A percentile compares a stretch with the other conserved stretches of the same genome.
These are phyloP conservation scores for Bursaphelenchus okinawaensis DNA, from an alignment of 2,888 invertebrate species.

Conservation along the genomic window DNA sequence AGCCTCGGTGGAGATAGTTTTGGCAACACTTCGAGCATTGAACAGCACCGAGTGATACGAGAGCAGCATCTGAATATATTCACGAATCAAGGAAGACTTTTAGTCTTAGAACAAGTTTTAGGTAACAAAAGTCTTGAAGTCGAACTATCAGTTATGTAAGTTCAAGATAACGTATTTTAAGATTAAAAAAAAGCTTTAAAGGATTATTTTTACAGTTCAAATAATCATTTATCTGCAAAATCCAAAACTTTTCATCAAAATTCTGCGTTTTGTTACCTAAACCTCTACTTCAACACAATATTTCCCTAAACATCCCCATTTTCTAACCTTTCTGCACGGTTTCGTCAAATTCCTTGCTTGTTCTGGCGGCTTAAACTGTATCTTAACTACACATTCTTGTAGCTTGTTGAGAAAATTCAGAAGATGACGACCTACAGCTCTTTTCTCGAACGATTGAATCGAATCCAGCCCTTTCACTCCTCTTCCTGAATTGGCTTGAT, in stretches of 20 bases:
- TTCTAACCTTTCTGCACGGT: not conserved
- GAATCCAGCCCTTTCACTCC: not conserved
- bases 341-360: not conserved
- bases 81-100: too few species aligned
- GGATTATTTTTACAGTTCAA: too few species aligned
- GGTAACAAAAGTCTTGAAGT: too few species aligned
- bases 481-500: not conserved
- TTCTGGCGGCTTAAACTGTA: not conserved
- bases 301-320: not conserved
- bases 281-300: not conserved
- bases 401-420: conserved; percentile 10
- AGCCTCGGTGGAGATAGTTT: conserved; percentile 11
- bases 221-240: not conserved
- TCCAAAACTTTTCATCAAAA: not conserved
- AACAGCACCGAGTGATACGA: conserved; percentile 28
- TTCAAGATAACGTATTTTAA: too few species aligned
- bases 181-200: too few species aligned
- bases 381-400: conserved; percentile 8
- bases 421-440: conserved; percentile 11
- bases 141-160: too few species aligned
- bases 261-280: not conserved
- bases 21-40: conserved; percentile 28
- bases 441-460: conserved; percentile 1
- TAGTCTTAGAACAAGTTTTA: too few species aligned
- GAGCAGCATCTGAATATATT: conserved; percentile 37